phyloP scores from a whole-genome alignment of 2,113 vertebrate genomes.

The Promerops cafer region DNA sequence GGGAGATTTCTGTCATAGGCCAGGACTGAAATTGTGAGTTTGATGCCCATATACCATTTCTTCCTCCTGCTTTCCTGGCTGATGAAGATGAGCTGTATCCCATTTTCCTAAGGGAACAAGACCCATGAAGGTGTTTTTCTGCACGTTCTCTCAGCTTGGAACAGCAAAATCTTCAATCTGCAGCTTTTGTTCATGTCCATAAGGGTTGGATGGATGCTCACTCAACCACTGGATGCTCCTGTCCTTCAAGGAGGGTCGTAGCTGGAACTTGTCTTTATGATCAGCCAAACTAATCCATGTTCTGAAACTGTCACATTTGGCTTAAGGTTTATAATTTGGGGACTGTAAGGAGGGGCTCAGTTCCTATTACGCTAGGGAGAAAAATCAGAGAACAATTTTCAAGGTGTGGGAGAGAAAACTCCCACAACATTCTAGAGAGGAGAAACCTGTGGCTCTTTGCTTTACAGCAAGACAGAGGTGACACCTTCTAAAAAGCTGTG shows the following conservation, averaged over 20 bases:
- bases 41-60: background rate
- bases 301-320: background rate
- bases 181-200: background rate
- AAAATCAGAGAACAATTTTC: background rate
- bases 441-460: background rate
- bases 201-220: background rate
- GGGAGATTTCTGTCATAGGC: background rate
- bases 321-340: background rate
- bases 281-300: background rate
- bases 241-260: background rate
- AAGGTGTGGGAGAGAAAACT: background rate
- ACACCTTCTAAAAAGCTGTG: background rate
- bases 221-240: background rate
- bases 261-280: background rate
- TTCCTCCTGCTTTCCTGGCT: background rate
- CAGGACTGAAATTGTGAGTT: background rate
- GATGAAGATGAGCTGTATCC: background rate
- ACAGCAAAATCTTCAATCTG: background rate
- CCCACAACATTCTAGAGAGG: background rate
- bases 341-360: background rate
- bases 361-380: background rate
- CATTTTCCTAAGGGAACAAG: background rate
- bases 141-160: background rate
- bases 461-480: background rate
- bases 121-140: accelerated